phyloP scores from a whole-genome alignment of 2,888 invertebrate species.

The Glyphotaelius pellucidus region DNA sequence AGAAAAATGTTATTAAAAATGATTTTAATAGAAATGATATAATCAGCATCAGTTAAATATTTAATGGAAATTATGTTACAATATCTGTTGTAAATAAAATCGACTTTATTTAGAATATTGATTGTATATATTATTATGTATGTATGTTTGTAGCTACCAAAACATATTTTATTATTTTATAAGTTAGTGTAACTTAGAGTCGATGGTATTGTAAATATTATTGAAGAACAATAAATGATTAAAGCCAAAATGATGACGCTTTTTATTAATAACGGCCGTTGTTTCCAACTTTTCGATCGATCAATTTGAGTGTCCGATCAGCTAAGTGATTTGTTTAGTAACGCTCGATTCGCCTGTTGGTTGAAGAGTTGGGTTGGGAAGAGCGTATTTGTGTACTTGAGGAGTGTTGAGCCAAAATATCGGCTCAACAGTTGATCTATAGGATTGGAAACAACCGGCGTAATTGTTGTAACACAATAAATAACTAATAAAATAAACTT shows the following conservation, averaged over 20 bases:
- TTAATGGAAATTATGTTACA: neutral
- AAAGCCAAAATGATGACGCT: neutral
- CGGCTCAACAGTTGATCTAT: no score
- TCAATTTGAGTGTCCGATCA: no score
- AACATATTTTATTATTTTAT: neutral
- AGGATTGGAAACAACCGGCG: no score
- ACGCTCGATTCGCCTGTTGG: no score
- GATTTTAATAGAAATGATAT: neutral
- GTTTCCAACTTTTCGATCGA: no score
- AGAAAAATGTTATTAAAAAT: neutral
- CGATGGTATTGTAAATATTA: neutral
- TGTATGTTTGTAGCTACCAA: neutral
- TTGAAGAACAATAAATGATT: neutral
- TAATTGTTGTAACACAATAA: no score
- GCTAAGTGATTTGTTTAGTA: no score
- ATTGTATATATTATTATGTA: constrained; percentile 23
- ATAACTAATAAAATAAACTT: no score
- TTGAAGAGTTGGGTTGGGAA: no score
- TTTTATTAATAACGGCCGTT: no score
- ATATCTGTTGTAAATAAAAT: constrained; percentile 19
- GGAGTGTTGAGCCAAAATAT: no score
- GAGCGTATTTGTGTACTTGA: no score
- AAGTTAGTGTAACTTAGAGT: neutral
- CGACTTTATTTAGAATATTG: neutral
- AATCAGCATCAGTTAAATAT: neutral